Base-by-base conservation (phyloP, 2,113 vertebrate genomes). In the Solenodon paradoxus region DNA sequence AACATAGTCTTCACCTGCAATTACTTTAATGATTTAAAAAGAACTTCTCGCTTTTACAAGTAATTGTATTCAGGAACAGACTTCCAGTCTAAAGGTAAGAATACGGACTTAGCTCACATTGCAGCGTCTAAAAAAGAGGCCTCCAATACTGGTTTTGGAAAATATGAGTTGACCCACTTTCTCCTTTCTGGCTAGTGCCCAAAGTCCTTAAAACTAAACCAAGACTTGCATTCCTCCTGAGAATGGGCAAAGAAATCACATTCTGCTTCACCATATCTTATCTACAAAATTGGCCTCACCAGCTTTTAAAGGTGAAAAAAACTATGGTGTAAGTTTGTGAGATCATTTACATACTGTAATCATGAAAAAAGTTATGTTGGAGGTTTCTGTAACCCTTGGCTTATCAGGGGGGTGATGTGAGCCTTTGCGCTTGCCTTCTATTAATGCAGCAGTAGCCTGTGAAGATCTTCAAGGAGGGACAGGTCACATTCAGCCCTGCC, bases 131-230 rank as follows among this genome's bases (percentile, higher is more conserved):
- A 72, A 42, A 59, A 19, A 3, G 49, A 35, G 24, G 49, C 69
- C n/a, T 35, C 55, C 7, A 2, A 0, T 7, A 12, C 61, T 51
- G 85, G 61, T 69, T 90, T 51, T n/a, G 78, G 84, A 75, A 75
- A 59, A 72, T 45, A 38, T 86, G 30, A 45, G 20, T 32, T 94
- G 88, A 64, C 30, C 53, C 30, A 12, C n/a, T 64, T 79, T 57
- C 80, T 89, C 55, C 30, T 89, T 86, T 51, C 71, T 61, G 86
- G 90, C 93, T 82, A 81, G 4, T 88, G 78, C 89, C 79, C 59
- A 51, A 81, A 88, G 35, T 42, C 94, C 1, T 91, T 69, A 51
- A 26, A 12, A 61, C 9, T 59, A 69, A 85, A 35, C 80, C 92
- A 57, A 59, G 51, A 19, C 59, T 85, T 47, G 9, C 15, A n/a